These are phyloP conservation scores for Portunus trituberculatus DNA, from an alignment of 1,140 invertebrate species.

Conservation along the genomic window DNA sequence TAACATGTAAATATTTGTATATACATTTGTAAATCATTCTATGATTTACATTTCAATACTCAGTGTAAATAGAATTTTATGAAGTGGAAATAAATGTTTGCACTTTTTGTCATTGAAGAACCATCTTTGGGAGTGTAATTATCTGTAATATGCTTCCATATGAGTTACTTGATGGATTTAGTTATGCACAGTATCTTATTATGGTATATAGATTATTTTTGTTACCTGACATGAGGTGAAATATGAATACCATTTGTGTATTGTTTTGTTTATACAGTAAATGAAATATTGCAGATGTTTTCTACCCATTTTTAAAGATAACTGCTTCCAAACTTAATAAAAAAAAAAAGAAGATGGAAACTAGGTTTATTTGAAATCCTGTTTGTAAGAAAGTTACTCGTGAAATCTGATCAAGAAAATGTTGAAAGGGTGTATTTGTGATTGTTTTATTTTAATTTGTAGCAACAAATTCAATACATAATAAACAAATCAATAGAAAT, in stretches of 20 bases:
- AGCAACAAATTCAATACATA: too few relatives aligned
- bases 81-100: slow-evolving; percentile 9
- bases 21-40: slow-evolving; percentile 6
- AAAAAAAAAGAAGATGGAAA: neutral
- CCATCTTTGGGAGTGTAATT: neutral
- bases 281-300: slow-evolving; percentile 5
- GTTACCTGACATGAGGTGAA: neutral
- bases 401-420: too few relatives aligned
- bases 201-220: slow-evolving; percentile 2
- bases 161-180: neutral
- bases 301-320: neutral
- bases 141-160: neutral
- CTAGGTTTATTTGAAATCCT: too few relatives aligned
- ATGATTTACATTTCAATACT: neutral
- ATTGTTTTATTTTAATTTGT: too few relatives aligned
- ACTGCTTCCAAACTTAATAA: neutral
- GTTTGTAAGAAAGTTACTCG: too few relatives aligned
- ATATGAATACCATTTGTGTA: neutral
- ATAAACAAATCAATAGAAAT: too few relatives aligned
- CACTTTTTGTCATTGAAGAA: neutral
- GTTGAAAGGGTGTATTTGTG: too few relatives aligned
- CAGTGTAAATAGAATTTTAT: neutral
- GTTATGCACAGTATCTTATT: neutral
- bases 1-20: neutral
- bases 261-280: neutral